phyloP scores from a whole-genome alignment of 2,797 vertebrate genomes.

The Cirrhinus mrigala region DNA sequence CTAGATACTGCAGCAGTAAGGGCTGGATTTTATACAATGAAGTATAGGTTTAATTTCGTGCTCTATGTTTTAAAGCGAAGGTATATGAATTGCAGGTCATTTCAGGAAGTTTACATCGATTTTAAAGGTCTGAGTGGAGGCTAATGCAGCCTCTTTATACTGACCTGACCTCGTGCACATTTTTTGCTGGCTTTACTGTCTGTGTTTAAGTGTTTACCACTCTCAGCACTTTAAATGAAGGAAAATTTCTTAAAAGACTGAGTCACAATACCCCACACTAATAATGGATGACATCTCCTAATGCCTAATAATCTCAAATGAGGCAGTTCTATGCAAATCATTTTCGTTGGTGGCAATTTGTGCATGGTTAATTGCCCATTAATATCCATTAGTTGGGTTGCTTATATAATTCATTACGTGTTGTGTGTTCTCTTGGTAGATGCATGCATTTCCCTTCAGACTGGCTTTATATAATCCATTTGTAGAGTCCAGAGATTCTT shows the following conservation, averaged over 20 bases:
- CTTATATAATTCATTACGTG: slow-evolving; percentile 39
- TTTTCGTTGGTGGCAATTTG: slow-evolving; percentile 46
- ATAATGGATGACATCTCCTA: slow-evolving; percentile 43
- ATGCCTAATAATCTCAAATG: slow-evolving; percentile 51
- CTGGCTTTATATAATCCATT: slow-evolving; percentile 23
- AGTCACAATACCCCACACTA: slow-evolving; percentile 32
- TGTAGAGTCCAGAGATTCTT: slow-evolving; percentile 7
- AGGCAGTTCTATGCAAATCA: slow-evolving; percentile 46
- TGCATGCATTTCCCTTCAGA: slow-evolving; percentile 23
- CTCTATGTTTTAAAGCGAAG: not conserved
- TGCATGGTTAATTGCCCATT: slow-evolving; percentile 47
- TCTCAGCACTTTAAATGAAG: slow-evolving; percentile 13
- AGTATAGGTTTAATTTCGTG: not conserved
- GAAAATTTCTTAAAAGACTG: slow-evolving; percentile 22
- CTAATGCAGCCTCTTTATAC: slow-evolving; percentile 8
- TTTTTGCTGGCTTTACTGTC: slow-evolving; percentile 23
- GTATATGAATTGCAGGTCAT: not conserved
- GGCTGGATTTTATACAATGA: not conserved
- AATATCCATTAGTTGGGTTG: slow-evolving; percentile 50
- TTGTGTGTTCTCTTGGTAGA: slow-evolving; percentile 29
- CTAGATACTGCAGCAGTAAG: slow-evolving; percentile 15
- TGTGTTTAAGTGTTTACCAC: slow-evolving; percentile 16
- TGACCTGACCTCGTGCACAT: not conserved
- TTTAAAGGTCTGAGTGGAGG: slow-evolving; percentile 1
- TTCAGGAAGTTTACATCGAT: slow-evolving; percentile 22